Evolutionary conservation across 1,140 invertebrate species (phyloP), one percentile per base, ranked within the genome.

Genomic region (Drosophila takahashii): DNA sequence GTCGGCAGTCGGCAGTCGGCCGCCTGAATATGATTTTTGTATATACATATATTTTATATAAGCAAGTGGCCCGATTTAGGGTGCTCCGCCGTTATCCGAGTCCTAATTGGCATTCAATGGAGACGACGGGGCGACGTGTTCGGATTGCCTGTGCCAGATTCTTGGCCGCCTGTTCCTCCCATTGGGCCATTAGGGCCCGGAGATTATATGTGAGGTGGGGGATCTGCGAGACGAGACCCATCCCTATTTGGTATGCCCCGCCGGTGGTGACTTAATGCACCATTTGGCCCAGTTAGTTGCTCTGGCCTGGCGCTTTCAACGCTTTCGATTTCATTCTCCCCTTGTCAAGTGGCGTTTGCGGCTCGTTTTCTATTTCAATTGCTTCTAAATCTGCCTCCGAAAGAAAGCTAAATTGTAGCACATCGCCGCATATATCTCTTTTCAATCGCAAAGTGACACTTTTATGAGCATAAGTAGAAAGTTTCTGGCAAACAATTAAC

Each of bases 311-410:
- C 65, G 83, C 83, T 86, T 79, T 83, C 76, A 71, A 65, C 83
- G 84, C 84, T 89, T 89, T 89, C 84, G 84, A 89, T 89, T 89
- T 89, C 84, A 80, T 89, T 89, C 84, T 83, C 64, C 75, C 57
- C 39, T 47, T 48, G 66, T 45, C 48, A 60, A 42, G 62, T 70
- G 71, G 50, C 57, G 58, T 52, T 69, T 15, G 53, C 11, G 27
- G 44, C 41, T 79, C 61, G 81, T 87, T 87, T 87, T 87, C 84
- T 87, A 79, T 87, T 87, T 89, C 84, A 83, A 89, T 87, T 87
- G 84, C 84, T 87, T 87, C 84, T 86, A 86, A 86, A 86, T 86
- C 83, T 86, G 57, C 64, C 57, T 72, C 56, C 79, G 70, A 86
- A 87, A 86, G 83, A 86, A 86, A 86, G 83, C 83, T 87, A 52